These are phyloP conservation scores for Cyprinodon diabolis DNA, from an alignment of 2,797 vertebrate genomes.

Conservation along the genomic window DNA sequence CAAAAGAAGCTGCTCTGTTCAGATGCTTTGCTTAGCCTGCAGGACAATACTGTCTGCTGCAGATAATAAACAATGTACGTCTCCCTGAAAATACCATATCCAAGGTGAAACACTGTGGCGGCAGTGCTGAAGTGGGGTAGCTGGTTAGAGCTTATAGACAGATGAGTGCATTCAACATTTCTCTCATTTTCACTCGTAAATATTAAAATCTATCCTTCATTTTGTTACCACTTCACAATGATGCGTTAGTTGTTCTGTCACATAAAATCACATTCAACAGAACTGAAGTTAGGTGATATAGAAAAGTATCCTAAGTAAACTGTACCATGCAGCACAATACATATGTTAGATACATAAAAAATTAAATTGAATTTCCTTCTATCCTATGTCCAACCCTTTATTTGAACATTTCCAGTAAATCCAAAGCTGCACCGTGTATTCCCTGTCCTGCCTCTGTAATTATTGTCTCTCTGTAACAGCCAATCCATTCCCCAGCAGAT, in stretches of 20 bases:
- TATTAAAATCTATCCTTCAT: background rate
- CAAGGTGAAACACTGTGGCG: background rate
- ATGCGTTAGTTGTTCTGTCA: background rate
- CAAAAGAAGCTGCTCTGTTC: background rate
- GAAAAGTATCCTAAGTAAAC: background rate
- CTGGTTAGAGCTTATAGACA: no score
- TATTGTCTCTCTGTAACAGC: conserved; percentile 6
- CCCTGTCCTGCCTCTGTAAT: background rate
- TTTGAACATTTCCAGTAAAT: conserved; percentile 8
- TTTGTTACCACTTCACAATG: background rate
- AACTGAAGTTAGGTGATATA: background rate
- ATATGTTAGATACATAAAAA: background rate
- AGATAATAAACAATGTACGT: background rate
- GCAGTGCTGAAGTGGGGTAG: background rate
- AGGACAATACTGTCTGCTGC: no score
- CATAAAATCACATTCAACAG: background rate
- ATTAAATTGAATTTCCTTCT: background rate
- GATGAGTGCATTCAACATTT: background rate
- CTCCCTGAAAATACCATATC: background rate
- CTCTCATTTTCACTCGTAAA: background rate
- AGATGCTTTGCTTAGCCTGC: background rate
- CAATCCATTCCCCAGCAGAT: conserved; percentile 20
- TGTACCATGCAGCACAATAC: background rate
- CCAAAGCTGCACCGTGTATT: background rate
- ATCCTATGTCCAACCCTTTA: background rate